Conservation (phyloP, 1,140 invertebrate species). For the Lordiphosa collinella region DNA sequence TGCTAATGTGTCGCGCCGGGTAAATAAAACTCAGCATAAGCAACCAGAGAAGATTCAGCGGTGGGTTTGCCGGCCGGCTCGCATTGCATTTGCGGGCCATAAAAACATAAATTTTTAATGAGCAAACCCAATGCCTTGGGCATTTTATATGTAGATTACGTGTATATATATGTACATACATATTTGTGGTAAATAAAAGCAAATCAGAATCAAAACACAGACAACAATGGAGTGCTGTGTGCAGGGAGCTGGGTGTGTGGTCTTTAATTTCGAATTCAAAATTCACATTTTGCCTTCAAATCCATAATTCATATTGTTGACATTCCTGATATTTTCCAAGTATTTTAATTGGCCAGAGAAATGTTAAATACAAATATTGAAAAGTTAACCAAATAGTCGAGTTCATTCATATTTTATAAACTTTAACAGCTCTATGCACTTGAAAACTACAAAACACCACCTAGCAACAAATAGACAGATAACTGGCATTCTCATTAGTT, state of each 20-base stretch:
- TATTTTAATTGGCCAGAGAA: too few species aligned
- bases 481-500: too few species aligned
- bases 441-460: too few species aligned
- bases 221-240: slow-evolving; percentile 40
- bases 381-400: too few species aligned
- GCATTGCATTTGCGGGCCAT: slow-evolving; percentile 46
- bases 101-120: slow-evolving; percentile 55
- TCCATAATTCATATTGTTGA: slow-evolving; percentile 12
- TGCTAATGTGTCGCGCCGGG: slow-evolving; percentile 38
- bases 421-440: too few species aligned
- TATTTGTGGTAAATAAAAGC: slow-evolving; percentile 15
- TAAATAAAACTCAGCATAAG: slow-evolving; percentile 19
- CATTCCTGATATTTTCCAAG: too few species aligned
- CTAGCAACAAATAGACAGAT: too few species aligned
- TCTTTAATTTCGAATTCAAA: slow-evolving; percentile 20
- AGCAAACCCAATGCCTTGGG: slow-evolving; percentile 24
- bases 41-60: neutral
- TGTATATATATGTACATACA: slow-evolving; percentile 6
- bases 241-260: slow-evolving; percentile 13
- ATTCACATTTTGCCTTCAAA: slow-evolving; percentile 32
- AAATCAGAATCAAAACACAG: slow-evolving; percentile 11
- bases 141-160: slow-evolving; percentile 18
- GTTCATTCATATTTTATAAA: too few species aligned
- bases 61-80: neutral
- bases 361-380: too few species aligned